Percentiles rank a stretch among this genome's conserved stretches.
These are phyloP conservation scores for Urocyon cinereoargenteus DNA, from an alignment of 2,797 vertebrate genomes.

Conservation along the genomic window DNA sequence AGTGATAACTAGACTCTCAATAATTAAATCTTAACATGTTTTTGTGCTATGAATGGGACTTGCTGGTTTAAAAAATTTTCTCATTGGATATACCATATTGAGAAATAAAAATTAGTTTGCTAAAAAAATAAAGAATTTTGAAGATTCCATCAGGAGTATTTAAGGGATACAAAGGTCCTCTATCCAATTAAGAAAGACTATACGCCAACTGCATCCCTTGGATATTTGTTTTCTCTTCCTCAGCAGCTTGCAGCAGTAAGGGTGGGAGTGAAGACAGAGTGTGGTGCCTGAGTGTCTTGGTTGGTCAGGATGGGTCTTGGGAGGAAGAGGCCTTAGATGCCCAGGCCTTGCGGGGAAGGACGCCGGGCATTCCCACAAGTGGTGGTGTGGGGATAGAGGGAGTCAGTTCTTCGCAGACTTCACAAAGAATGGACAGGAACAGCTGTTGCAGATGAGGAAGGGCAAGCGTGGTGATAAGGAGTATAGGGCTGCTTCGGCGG, in stretches of 20 bases:
- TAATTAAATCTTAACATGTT: conserved; percentile 1
- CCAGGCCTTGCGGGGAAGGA: neutral
- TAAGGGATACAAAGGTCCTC: neutral
- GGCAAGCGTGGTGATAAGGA: neutral
- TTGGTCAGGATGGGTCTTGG: neutral
- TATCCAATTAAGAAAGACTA: neutral
- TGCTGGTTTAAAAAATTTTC: neutral
- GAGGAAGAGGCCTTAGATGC: neutral
- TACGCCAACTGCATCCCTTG: neutral
- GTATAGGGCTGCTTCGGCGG: neutral
- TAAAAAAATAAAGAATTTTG: neutral
- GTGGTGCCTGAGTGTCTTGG: neutral
- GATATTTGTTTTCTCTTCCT: neutral
- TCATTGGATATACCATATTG: neutral
- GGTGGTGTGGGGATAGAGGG: neutral
- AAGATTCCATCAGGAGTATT: neutral
- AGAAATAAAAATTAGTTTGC: conserved; percentile 13
- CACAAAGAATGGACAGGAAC: neutral
- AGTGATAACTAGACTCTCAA: neutral
- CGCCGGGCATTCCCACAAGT: neutral
- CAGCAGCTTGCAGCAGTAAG: neutral
- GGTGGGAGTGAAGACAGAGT: neutral
- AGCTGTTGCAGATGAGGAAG: neutral
- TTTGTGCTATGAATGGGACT: neutral
- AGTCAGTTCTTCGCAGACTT: neutral